A percentile compares a stretch with the other conserved stretches of the same genome.
Evolutionary conservation across 1,140 invertebrate genomes (phyloP).

Genomic region (Paracyclopina nana): DNA sequence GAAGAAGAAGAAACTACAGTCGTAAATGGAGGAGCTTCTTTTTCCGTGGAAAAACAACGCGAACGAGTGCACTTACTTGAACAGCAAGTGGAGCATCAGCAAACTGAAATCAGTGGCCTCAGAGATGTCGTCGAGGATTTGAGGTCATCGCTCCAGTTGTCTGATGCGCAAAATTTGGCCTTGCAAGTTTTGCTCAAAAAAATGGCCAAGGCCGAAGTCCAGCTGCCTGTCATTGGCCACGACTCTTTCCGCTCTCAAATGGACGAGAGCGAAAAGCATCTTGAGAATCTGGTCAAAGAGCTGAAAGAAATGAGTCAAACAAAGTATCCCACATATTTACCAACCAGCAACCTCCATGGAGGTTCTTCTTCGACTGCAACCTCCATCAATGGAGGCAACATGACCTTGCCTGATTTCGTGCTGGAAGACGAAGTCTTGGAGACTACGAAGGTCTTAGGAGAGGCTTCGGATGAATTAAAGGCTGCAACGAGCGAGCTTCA

Average conservation of each 20-base stretch:
- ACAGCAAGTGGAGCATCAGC: background rate
- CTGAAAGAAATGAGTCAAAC: slow-evolving; percentile 11
- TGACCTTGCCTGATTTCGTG: background rate
- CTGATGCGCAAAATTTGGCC: slow-evolving; percentile 10
- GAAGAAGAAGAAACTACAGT: background rate
- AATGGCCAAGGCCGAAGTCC: background rate
- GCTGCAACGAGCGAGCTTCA: background rate
- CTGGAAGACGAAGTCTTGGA: background rate
- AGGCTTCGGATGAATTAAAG: background rate
- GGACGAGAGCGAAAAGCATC: slow-evolving; percentile 8
- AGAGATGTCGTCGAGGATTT: background rate
- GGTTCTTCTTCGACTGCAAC: background rate
- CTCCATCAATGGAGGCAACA: background rate
- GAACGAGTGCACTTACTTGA: background rate
- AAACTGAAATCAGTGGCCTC: background rate
- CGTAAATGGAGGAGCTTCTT: background rate
- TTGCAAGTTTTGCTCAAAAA: slow-evolving; percentile 5
- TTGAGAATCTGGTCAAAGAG: slow-evolving; percentile 14
- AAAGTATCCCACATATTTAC: background rate
- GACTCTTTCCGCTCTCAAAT: background rate
- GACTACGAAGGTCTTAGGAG: slow-evolving; percentile 3
- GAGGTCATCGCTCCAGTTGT: slow-evolving; percentile 9
- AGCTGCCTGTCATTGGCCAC: background rate
- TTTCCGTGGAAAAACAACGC: no score
- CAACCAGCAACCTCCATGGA: background rate